A percentile compares a stretch with the other conserved stretches of the same genome.
Conservation (phyloP, 1,140 invertebrate genomes). For the Hypsibius dujardini region DNA sequence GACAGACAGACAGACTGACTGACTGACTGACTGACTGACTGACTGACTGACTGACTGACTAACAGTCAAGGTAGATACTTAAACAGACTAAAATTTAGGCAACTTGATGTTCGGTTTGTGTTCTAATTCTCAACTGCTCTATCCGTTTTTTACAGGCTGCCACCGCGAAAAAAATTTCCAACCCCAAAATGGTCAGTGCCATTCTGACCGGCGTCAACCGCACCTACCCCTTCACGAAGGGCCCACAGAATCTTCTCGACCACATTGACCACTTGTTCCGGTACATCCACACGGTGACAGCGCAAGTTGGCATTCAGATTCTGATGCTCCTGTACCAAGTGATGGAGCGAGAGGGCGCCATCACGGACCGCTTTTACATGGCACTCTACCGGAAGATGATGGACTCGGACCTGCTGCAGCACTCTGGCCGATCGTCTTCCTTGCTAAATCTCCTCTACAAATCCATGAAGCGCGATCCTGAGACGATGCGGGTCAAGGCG, state of each 20-base stretch:
- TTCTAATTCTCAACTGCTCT: too few species aligned
- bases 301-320: constrained; percentile 68
- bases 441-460: constrained; percentile 73
- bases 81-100: too few species aligned
- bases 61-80: too few species aligned
- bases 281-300: constrained; percentile 56
- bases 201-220: constrained; percentile 70
- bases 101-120: too few species aligned
- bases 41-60: neutral
- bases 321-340: constrained; percentile 69
- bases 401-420: constrained; percentile 49
- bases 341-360: constrained; percentile 40
- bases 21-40: neutral
- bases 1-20: neutral
- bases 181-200: constrained; percentile 74
- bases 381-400: constrained; percentile 70
- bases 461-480: constrained; percentile 58
- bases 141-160: neutral
- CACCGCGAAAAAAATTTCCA: neutral
- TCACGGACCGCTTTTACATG: constrained; percentile 57
- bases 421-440: constrained; percentile 54
- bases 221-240: constrained; percentile 52
- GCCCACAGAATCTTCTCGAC: constrained; percentile 38
- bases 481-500: constrained; percentile 49
- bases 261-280: constrained; percentile 70